Base-by-base conservation (phyloP, 2,113 vertebrate species). In the Melanocharis versteri region DNA sequence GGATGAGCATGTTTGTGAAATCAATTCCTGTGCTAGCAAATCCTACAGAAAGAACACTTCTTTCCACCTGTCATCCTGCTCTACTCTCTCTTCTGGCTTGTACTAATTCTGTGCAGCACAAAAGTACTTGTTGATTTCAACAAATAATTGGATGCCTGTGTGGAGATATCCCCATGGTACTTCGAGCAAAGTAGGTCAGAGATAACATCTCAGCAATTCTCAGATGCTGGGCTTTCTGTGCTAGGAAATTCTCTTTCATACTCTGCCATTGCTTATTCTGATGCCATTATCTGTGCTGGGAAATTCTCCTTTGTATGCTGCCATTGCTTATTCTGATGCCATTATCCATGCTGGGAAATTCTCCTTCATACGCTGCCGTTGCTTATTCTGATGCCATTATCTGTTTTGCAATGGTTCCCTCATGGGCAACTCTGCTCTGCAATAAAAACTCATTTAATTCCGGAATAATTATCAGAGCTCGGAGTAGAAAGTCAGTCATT, bases 181-280 rank as follows among this genome's bases (percentile, higher is more conserved):
- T 96, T 91, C 72, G 57, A 89, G 83, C 72, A 94, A 96, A 97
- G 72, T 90, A 94, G 96, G 92, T 96, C 95, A 96, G 92, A 90
- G 79, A 90, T 77, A 94, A 30, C 80, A 45, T 94, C 93, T 82
- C 87, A 40, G 87, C 47, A 66, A 3, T 88, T 90, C 93, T 80
- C 85, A 90, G 68, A 86, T 75, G 56, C 35, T 72, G 72, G 66
- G 66, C 78, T 83, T 70, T 97, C 70, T 75, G 62, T 2, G 1
- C 72, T 92, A 83, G 60, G 69, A 84, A 90, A 77, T 73, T 84
- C 75, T 78, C 79, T 84, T 91, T 91, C 75, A 60, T 78, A 42
- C 10, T 9, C 40, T 70, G 40, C 70, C 27, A 23, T 75, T 47
- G 61, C 80, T 93, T 78, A 42, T 65, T 93, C 80, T 70, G 75